Percentiles rank a stretch among this genome's conserved stretches.
These are phyloP conservation scores for Drosophila borealis DNA, from an alignment of 2,888 invertebrate genomes.

Conservation along the genomic window DNA sequence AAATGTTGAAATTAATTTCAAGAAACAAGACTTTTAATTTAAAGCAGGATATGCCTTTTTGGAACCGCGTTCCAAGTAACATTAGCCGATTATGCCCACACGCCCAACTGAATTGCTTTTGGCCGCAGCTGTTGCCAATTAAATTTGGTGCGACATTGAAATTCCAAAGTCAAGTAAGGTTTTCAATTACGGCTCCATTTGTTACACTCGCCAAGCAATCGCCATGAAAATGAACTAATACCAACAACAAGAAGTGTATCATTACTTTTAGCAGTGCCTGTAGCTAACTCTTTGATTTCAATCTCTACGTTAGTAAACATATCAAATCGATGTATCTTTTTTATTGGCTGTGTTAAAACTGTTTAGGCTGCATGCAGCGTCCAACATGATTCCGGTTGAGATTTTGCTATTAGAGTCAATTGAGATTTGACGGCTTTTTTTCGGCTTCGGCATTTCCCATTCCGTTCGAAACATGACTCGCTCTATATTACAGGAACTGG, in stretches of 20 bases:
- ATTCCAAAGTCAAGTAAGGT: slow-evolving; percentile 60
- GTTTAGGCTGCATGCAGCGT: not conserved
- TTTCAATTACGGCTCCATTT: slow-evolving; percentile 66
- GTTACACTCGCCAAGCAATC: slow-evolving; percentile 54
- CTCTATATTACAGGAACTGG: slow-evolving; percentile 49
- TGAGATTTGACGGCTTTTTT: slow-evolving; percentile 34
- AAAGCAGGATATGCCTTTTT: slow-evolving; percentile 16
- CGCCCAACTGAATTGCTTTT: slow-evolving; percentile 29
- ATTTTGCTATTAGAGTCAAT: slow-evolving; percentile 27
- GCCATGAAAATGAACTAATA: slow-evolving; percentile 59
- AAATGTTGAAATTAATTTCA: slow-evolving; percentile 37
- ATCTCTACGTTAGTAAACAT: slow-evolving; percentile 2
- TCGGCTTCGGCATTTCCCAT: slow-evolving; percentile 53
- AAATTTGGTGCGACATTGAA: slow-evolving; percentile 73
- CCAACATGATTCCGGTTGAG: slow-evolving; percentile 50
- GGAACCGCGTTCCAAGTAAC: slow-evolving; percentile 21
- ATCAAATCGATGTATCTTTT: not conserved
- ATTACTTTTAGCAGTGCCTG: slow-evolving; percentile 9
- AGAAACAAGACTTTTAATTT: slow-evolving; percentile 4
- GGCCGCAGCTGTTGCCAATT: slow-evolving; percentile 53
- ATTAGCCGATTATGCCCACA: slow-evolving; percentile 59
- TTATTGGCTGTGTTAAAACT: not conserved
- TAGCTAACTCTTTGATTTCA: slow-evolving; percentile 5
- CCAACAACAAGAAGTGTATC: slow-evolving; percentile 60
- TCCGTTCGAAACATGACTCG: slow-evolving; percentile 44